phyloP scores from a whole-genome alignment of 2,113 vertebrate genomes.

The Pollimyrus isidori region DNA sequence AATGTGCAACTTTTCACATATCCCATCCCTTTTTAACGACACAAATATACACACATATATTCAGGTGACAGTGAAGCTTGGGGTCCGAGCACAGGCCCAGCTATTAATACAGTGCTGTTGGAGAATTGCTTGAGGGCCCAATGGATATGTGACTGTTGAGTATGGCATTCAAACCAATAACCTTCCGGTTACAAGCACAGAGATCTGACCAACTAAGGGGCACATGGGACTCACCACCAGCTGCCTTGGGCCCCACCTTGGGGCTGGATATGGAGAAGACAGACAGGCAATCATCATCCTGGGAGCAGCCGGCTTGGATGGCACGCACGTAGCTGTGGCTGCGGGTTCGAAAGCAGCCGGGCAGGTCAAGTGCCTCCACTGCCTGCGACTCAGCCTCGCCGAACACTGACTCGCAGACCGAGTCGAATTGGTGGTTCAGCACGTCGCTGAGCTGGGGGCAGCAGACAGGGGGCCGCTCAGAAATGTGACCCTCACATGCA shows the following conservation, averaged over 20 bases:
- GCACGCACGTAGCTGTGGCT: constrained; percentile 97
- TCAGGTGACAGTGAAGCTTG: neutral
- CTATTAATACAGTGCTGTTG: neutral
- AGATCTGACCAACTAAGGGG: neutral
- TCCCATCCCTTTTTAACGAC: neutral
- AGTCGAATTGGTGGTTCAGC: constrained; percentile 87
- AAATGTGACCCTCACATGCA: neutral
- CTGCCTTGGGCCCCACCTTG: constrained; percentile 70
- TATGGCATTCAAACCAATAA: neutral
- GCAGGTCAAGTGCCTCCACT: constrained; percentile 91
- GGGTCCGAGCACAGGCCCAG: neutral
- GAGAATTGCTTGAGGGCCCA: neutral
- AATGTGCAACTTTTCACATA: neutral
- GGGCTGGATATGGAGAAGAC: constrained; percentile 86
- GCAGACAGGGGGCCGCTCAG: neutral
- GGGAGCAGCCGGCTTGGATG: constrained; percentile 96
- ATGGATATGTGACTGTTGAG: neutral
- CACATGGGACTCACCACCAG: constrained; percentile 74
- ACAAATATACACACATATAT: neutral
- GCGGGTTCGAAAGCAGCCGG: constrained; percentile 92
- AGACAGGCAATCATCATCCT: constrained; percentile 95
- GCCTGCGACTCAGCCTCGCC: constrained; percentile 94
- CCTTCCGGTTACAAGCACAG: neutral
- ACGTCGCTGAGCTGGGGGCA: constrained; percentile 75
- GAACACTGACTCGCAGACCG: constrained; percentile 88